phyloP scores from a whole-genome alignment of 2,797 vertebrate genomes.

The Meda fulgida region DNA sequence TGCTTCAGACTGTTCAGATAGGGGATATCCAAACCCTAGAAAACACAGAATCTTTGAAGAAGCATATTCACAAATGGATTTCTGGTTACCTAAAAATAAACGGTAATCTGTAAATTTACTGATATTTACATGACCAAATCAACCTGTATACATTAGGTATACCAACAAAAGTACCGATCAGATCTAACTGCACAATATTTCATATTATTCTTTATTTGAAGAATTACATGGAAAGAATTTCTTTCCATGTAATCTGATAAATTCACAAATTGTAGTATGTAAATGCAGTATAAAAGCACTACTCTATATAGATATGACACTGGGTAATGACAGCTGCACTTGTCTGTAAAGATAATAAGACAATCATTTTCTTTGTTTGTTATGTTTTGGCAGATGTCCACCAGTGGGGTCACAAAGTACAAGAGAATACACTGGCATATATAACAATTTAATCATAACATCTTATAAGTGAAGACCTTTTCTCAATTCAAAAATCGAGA shows the following conservation, averaged over 20 bases:
- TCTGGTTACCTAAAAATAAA: not conserved
- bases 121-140: not conserved
- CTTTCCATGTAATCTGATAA: not conserved
- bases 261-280: not conserved
- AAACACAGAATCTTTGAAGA: conserved; percentile 55
- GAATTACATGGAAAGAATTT: not conserved
- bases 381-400: not conserved
- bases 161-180: not conserved
- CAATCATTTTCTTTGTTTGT: not conserved
- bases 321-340: not conserved
- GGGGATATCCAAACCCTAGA: conserved; percentile 78
- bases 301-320: not conserved
- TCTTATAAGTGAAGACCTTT: not conserved
- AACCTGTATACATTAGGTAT: not conserved
- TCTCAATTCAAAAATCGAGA: not conserved
- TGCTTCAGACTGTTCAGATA: conserved; percentile 54
- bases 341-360: not conserved
- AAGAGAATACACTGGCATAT: not conserved
- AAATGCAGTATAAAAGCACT: not conserved
- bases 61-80: conserved; percentile 26
- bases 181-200: not conserved
- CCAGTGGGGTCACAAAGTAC: not conserved
- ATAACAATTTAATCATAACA: not conserved
- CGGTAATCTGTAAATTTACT: not conserved
- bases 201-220: not conserved